A percentile compares a stretch with the other conserved stretches of the same genome.
Evolutionary conservation across 2,888 invertebrate species (phyloP).

Genomic region (Drymonia ruficornis): DNA sequence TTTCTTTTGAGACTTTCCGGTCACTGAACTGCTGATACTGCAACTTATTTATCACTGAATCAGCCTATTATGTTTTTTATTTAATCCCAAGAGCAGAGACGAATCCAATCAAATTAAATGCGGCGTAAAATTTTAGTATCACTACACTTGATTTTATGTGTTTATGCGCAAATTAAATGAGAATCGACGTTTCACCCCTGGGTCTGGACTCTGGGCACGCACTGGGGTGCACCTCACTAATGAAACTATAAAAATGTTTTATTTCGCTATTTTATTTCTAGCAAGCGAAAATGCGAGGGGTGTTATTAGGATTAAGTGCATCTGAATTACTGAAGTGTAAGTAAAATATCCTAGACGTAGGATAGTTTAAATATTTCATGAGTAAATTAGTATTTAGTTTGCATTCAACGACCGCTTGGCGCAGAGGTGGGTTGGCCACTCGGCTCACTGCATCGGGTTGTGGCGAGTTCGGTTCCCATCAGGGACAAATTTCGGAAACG

Average conservation of each 20-base stretch:
- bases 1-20: background rate
- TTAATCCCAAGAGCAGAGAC: conserved; percentile 2
- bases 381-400: no score
- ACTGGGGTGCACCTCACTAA: background rate
- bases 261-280: background rate
- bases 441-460: no score
- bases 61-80: background rate
- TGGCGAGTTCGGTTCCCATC: no score
- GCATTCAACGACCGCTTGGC: no score
- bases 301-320: no score
- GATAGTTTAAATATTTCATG: no score
- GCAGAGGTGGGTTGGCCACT: no score
- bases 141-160: conserved; percentile 2
- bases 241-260: conserved; percentile 1
- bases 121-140: conserved; percentile 5
- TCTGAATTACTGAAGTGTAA: no score
- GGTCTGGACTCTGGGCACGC: no score
- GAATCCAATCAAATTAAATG: conserved; percentile 4
- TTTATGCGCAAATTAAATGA: conserved; percentile 3
- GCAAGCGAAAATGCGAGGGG: no score
- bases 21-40: background rate
- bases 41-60: background rate
- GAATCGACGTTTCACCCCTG: background rate
- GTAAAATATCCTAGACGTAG: no score
- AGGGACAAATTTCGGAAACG: no score